A percentile compares a stretch with the other conserved stretches of the same genome.
Conservation (phyloP, 2,113 vertebrate species). For the Hymenochirus boettgeri region DNA sequence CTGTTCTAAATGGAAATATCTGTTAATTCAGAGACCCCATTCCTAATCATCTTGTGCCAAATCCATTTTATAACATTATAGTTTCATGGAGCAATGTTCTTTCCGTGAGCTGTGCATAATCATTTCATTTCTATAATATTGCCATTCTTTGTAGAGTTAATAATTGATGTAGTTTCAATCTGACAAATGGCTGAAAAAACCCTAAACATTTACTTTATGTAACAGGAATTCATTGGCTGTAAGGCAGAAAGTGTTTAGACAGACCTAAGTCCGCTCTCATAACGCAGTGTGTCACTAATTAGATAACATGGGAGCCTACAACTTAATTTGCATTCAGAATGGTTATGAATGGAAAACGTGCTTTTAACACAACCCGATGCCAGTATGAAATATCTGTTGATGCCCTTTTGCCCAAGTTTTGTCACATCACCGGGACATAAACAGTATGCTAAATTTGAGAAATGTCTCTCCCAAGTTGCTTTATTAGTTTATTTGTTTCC, state of each 20-base stretch:
- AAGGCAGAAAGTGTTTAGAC: conserved; percentile 24
- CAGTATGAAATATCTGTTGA: too few relatives aligned
- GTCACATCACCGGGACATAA: too few relatives aligned
- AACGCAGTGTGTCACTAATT: conserved; percentile 29
- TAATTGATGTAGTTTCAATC: conserved; percentile 17
- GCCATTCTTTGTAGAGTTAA: conserved; percentile 21
- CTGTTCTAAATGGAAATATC: conserved; percentile 13
- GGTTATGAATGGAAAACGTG: too few relatives aligned
- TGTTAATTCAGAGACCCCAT: conserved; percentile 11
- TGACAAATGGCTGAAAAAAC: neutral
- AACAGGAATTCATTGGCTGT: neutral
- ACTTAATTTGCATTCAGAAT: conserved; percentile 18
- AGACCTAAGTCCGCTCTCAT: too few relatives aligned
- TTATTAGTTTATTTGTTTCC: too few relatives aligned
- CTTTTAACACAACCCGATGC: too few relatives aligned
- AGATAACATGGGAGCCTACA: conserved; percentile 16
- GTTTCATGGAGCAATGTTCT: conserved; percentile 12
- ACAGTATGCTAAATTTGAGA: too few relatives aligned
- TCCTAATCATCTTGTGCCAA: conserved; percentile 16
- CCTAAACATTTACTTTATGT: neutral
- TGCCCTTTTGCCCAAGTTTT: too few relatives aligned
- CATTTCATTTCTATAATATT: conserved; percentile 23
- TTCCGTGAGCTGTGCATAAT: conserved; percentile 12
- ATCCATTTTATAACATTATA: conserved; percentile 1
- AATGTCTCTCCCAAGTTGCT: too few relatives aligned